These are phyloP conservation scores for Pseudococcus jackbeardsleyi DNA, from an alignment of 2,888 invertebrate species.

Conservation along the genomic window DNA sequence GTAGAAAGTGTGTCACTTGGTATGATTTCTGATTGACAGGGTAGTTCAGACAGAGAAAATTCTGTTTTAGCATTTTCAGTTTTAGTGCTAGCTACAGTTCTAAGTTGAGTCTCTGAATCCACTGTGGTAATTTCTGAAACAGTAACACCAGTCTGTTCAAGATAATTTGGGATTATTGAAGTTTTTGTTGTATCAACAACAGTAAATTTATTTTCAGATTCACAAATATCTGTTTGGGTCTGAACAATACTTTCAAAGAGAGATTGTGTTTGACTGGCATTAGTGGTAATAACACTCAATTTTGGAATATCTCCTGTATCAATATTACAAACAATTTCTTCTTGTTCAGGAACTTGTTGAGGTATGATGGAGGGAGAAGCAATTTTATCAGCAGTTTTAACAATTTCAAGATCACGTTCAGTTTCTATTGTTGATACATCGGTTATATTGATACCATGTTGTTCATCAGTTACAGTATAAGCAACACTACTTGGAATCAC, in stretches of 20 bases:
- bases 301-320: conserved; percentile 71
- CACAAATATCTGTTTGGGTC: conserved; percentile 68
- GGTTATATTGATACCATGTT: conserved; percentile 68
- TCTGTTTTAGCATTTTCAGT: conserved; percentile 33
- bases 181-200: conserved; percentile 53
- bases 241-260: conserved; percentile 70
- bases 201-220: conserved; percentile 68
- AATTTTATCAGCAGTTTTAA: not conserved
- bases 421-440: conserved; percentile 66
- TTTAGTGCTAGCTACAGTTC: not conserved
- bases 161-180: conserved; percentile 58
- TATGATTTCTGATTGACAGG: conserved; percentile 32
- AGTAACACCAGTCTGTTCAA: conserved; percentile 31
- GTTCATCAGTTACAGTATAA: conserved; percentile 72
- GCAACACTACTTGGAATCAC: conserved; percentile 71
- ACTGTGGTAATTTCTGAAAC: not conserved
- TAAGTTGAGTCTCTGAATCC: conserved; percentile 51
- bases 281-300: conserved; percentile 65
- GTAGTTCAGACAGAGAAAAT: conserved; percentile 18
- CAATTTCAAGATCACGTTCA: conserved; percentile 9
- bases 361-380: conserved; percentile 67
- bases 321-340: conserved; percentile 73
- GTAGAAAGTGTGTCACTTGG: conserved; percentile 58
- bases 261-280: conserved; percentile 67
- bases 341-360: conserved; percentile 70